Evolutionary conservation across 30 jellyfish, hydroid and myxozoan genomes (phyloP).

Genomic region (Aurelia coerulea): DNA sequence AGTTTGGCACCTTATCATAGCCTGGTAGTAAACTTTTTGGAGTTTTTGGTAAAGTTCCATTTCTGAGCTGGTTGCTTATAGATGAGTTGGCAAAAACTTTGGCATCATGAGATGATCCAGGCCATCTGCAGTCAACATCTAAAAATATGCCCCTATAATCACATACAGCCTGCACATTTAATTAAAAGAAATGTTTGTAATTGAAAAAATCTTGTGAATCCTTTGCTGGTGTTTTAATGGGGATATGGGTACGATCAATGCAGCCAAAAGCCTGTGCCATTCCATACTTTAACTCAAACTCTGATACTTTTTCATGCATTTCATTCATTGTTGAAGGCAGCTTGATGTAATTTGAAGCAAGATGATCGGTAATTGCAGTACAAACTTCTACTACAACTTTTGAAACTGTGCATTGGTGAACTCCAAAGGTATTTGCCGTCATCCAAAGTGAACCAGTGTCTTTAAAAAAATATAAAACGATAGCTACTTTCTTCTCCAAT

Average conservation of each 20-base stretch:
- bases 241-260: no score
- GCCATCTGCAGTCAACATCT: constrained; percentile 89
- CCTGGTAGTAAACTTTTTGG: constrained; percentile 23
- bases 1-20: constrained; percentile 46
- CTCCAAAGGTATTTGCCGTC: constrained; percentile 68
- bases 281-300: no score
- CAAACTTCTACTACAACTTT: constrained; percentile 41
- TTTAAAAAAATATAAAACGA: constrained; percentile 50
- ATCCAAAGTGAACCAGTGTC: constrained; percentile 48
- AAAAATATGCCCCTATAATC: constrained; percentile 59
- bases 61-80: constrained; percentile 18
- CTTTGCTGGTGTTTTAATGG: no score
- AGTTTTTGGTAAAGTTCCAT: constrained; percentile 27
- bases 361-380: neutral
- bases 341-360: no score
- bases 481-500: constrained; percentile 60
- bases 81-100: constrained; percentile 61
- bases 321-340: no score
- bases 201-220: neutral
- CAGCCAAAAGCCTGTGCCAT: no score
- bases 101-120: constrained; percentile 74
- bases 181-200: constrained; percentile 1
- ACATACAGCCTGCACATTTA: constrained; percentile 84
- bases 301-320: no score
- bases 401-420: constrained; percentile 46